These are phyloP conservation scores for Oenanthe melanoleuca DNA, from an alignment of 2,113 vertebrate genomes.

Conservation along the genomic window DNA sequence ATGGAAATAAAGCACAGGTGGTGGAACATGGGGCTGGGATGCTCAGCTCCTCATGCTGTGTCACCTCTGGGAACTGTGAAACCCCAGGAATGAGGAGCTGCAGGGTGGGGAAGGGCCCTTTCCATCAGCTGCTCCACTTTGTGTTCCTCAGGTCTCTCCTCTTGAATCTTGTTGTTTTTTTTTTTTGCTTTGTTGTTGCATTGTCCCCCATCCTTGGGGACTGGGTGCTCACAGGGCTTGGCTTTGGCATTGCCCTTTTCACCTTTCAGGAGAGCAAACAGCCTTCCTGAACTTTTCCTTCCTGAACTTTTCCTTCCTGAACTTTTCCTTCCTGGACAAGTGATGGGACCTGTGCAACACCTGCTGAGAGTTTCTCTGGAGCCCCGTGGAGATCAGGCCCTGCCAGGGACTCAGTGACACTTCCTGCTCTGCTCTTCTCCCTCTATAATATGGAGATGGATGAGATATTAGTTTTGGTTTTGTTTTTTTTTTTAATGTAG, in stretches of 20 bases:
- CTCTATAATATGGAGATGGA: neutral
- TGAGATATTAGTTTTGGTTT: neutral
- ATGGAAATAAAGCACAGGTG: neutral
- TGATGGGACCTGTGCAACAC: neutral
- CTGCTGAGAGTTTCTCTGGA: neutral
- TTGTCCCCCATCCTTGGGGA: neutral
- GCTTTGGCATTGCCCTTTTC: neutral
- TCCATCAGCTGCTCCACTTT: neutral
- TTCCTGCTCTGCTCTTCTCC: neutral
- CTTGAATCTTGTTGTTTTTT: neutral
- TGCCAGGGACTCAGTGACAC: neutral
- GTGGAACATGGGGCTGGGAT: neutral
- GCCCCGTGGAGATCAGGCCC: neutral
- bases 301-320: neutral
- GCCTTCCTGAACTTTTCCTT: neutral
- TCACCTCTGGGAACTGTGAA: neutral
- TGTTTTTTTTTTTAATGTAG: neutral
- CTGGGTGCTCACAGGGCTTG: fast-evolving
- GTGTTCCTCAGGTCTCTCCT: neutral
- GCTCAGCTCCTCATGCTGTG: neutral
- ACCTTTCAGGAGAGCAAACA: neutral
- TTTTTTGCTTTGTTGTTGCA: neutral
- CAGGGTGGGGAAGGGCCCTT: neutral
- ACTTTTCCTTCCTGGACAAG: neutral
- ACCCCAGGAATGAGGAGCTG: neutral